Base-by-base conservation (phyloP, 1,140 invertebrate species). In the Drosophila virilis region DNA sequence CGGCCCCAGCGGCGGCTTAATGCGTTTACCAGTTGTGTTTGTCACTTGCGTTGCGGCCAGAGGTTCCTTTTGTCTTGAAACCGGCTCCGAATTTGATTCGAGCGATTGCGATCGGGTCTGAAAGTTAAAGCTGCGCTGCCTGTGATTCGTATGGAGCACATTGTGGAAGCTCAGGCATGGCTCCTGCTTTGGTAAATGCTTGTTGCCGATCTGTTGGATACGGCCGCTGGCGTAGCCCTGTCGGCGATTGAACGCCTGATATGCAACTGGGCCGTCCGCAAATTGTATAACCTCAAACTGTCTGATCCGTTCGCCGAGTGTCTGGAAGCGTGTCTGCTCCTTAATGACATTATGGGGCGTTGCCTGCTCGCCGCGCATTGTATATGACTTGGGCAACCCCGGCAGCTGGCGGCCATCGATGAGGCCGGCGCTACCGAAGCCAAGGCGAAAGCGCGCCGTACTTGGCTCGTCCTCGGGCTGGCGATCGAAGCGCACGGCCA, bases 211-310 rank as follows among this genome's bases (percentile, higher is more conserved):
- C n/a, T 51, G 22, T 10, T 13, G 17, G 5, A 8, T 6, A 7
- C 54, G 51, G 9, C 50, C 42, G n/a, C 33, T 32, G 22, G 12
- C 62, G 1, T 38, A 35, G 58, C 42, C 32, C 12, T 40, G 71
- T 7, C 64, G 64, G 1, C 82, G 71, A 40, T 73, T 33, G 33
- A 86, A 81, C n/a, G 74, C 71, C n/a, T 72, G 48, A 40, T 12
- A 48, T 38, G 45, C 52, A 1, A 66, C 82, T 1, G 82, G 82
- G 4, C 82, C 82, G 37, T 85, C 82, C 1, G 82, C 78, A 17
- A 86, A 85, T 32, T 85, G 82, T 13, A 78, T 81, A 8, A 65
- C 62, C 17, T 76, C 59, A 35, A 85, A 85, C 40, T 66, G 82
- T 8, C 51, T 58, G 17, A 75, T 57, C 13, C 78, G 78, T 12